Base-by-base conservation (phyloP, 1,140 invertebrate genomes). In the Tetranychus cinnabarinus region DNA sequence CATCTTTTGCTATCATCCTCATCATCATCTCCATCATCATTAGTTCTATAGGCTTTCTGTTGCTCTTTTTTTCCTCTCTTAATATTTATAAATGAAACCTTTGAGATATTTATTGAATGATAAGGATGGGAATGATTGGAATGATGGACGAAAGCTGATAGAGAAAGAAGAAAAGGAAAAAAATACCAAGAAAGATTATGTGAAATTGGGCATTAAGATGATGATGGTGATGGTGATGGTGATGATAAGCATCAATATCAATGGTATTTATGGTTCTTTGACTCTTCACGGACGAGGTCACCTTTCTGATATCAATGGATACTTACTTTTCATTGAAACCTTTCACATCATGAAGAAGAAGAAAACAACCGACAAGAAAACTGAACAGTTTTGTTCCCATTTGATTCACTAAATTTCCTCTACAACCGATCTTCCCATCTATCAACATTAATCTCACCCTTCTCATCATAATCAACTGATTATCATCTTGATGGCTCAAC, bases 81-180 rank as follows among this genome's bases (percentile, higher is more conserved):
- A 12, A 13, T 12, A 48, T 48, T 12, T 13, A 48, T 48, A 54
- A 7, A 54, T 34, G 50, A 23, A 54, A 54, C 34, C 50, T 34
- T 54, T 23, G 15, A 54, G 34, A 34, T 54, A 5, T 54, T 15
- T 6, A 23, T 54, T 5, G 56, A 45, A 58, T 60, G 47, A 47
- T 46, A 50, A 48, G 55, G 60, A 62, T 62, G 34, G 52, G 58
- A 59, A 64, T 57, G 58, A 52, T 56, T 45, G 52, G 42, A 45
- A 34, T 47, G 45, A 58, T 58, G 58, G 57, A 33, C 50, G 50
- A 35, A 56, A 59, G 55, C 52, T 42, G 42, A 23, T 39, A 46
- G 55, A 59, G 34, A 33, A 33, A 33, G 55, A 34, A 42, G 13
- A n/a, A 48, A 34, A 39, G 34, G 59, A 62, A 57, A 60, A 60